Evolutionary conservation across 2,113 vertebrate species (phyloP).

Genomic region (Uria aalge): DNA sequence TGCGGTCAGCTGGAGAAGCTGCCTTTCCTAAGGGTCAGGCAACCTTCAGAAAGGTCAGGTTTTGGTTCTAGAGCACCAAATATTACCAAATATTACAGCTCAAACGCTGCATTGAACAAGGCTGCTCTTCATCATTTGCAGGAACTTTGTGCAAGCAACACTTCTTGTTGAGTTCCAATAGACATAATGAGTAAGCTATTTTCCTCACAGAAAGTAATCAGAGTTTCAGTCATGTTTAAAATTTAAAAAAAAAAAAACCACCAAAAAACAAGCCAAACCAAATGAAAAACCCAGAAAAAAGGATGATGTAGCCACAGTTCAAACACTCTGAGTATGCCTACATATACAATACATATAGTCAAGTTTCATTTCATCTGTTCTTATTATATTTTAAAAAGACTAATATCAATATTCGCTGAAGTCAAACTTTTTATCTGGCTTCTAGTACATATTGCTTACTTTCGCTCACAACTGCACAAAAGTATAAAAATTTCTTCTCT

Average conservation of each 20-base stretch:
- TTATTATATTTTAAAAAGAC: neutral
- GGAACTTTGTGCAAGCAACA: neutral
- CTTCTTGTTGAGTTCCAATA: neutral
- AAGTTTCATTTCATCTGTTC: neutral
- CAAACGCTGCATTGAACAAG: neutral
- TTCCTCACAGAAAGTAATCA: neutral
- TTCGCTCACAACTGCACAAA: neutral
- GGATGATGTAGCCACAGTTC: neutral
- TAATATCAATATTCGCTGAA: neutral
- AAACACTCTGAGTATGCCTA: neutral
- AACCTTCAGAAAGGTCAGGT: neutral
- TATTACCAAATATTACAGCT: neutral
- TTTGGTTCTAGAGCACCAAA: neutral
- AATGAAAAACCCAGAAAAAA: neutral
- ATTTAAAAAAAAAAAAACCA: neutral
- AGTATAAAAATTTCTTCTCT: neutral
- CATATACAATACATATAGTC: neutral
- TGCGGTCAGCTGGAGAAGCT: neutral
- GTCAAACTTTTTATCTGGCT: neutral
- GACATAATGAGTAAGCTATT: neutral
- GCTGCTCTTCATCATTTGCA: neutral
- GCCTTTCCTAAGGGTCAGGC: neutral
- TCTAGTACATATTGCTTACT: neutral
- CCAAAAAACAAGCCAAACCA: neutral
- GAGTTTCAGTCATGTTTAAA: neutral